These are phyloP conservation scores for Patiria miniata DNA, from an alignment of 35 echinoderm and acorn worm genomes.

Conservation along the genomic window DNA sequence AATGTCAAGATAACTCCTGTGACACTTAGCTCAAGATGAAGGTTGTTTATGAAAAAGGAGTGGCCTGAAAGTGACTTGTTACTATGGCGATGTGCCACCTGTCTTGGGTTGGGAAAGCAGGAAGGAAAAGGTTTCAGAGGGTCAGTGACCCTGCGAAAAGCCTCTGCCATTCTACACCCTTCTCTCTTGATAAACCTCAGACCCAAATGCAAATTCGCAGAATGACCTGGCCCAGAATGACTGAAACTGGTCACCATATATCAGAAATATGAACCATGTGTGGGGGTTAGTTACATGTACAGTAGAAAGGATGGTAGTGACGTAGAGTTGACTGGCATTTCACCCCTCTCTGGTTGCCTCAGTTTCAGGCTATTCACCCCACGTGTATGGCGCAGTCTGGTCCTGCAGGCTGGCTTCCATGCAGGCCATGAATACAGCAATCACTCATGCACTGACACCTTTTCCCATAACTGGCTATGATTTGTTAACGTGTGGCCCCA, in stretches of 20 bases:
- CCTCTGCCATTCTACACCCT: background rate
- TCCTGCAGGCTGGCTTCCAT: background rate
- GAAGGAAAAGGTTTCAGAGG: background rate
- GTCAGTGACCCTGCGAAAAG: background rate
- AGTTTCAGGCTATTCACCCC: conserved; percentile 30
- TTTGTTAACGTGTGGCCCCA: conserved; percentile 7
- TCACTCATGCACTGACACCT: conserved; percentile 4
- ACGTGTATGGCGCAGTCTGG: background rate
- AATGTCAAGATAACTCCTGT: background rate
- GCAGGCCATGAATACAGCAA: background rate
- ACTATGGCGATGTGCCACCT: conserved; percentile 1
- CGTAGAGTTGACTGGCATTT: too few species aligned
- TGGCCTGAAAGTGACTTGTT: background rate
- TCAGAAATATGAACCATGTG: conserved; percentile 6
- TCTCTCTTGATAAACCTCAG: background rate
- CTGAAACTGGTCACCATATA: background rate
- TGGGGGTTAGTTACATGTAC: background rate
- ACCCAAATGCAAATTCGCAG: background rate
- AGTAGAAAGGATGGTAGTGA: background rate
- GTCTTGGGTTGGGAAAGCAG: conserved; percentile 5
- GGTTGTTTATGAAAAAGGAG: background rate
- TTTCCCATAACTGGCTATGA: conserved; percentile 15
- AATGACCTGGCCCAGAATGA: background rate
- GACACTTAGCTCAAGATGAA: background rate
- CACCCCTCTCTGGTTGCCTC: background rate